Conservation (phyloP, 2,797 vertebrate genomes). For the Emys orbicularis region DNA sequence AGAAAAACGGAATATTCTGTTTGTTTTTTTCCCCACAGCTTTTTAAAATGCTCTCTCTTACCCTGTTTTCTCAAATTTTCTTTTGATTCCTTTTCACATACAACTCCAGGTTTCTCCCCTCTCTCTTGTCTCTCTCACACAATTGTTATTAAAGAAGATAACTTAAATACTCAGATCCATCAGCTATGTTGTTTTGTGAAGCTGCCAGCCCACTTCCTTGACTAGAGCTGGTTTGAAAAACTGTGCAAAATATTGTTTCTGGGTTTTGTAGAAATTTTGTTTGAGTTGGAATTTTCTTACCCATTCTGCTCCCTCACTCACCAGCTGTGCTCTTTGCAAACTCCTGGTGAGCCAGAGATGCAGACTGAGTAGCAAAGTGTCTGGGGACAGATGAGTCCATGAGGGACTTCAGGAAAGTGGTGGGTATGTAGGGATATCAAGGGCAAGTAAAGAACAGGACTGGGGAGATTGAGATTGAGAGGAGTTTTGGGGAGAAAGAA, state of each 20-base stretch:
- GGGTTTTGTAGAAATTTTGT: background rate
- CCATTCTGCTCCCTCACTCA: background rate
- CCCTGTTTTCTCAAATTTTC: background rate
- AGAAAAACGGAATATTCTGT: background rate
- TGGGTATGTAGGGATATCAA: background rate
- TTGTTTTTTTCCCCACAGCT: background rate
- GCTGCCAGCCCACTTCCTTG: background rate
- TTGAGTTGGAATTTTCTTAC: background rate
- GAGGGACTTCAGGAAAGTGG: background rate
- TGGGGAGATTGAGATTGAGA: background rate
- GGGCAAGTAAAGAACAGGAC: background rate
- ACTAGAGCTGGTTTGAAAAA: background rate
- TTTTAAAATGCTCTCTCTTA: background rate
- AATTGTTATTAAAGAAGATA: too few relatives aligned
- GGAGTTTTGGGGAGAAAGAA: background rate
- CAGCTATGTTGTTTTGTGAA: too few relatives aligned
- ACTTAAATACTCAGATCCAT: too few relatives aligned
- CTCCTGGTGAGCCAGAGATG: background rate
- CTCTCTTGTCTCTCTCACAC: background rate
- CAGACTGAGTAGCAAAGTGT: background rate
- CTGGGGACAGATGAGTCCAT: background rate
- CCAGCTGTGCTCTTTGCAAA: background rate
- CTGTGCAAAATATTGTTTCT: background rate
- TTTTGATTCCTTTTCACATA: background rate
- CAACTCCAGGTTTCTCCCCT: background rate